Base-by-base conservation (phyloP, 1,140 invertebrate species). In the Mycetomoellerius zeteki region DNA sequence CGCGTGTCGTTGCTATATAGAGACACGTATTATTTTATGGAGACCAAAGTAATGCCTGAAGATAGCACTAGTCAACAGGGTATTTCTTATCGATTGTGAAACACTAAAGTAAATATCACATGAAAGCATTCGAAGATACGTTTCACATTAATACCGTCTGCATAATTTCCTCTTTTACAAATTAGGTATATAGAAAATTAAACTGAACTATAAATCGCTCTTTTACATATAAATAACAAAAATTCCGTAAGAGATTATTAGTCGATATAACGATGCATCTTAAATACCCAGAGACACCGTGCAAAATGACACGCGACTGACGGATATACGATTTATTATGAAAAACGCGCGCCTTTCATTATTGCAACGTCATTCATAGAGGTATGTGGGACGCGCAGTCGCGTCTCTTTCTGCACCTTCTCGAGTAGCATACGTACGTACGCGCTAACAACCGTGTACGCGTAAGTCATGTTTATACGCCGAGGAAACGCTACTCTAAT, bases 351-450 rank as follows among this genome's bases (percentile, higher is more conserved):
- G 69, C 33, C 56, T 88, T 78, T 88, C 73, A 60, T 86, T 88
- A 56, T 43, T 54, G 69, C 87, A 73, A 56, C 64, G 86, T 87
- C 73, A 88, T 85, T 88, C 84, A 90, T 90, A 91, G 90, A 91
- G 89, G 91, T 93, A 93, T 93, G 93, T 94, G 91, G 94, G 92
- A 94, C 92, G 93, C 89, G 89, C 89, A 90, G 58, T 50, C 64
- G 52, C 75, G 67, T 90, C 86, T 87, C 50, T 56, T 65, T 69
- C 87, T 56, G 62, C 58, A 88, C 87, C 88, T 86, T 75, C 86
- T 88, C 89, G 88, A 86, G 30, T 77, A 27, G 19, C 24, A 43
- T 75, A 30, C 47, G 43, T 16, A 56, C 58, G 65, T 50, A 85
- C 76, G 72, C 77, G 47, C 86, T 85, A 69, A 60, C 30, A 75